Base-by-base conservation (phyloP, 2,113 vertebrate species). In the Rhegmatorhina hoffmannsi region DNA sequence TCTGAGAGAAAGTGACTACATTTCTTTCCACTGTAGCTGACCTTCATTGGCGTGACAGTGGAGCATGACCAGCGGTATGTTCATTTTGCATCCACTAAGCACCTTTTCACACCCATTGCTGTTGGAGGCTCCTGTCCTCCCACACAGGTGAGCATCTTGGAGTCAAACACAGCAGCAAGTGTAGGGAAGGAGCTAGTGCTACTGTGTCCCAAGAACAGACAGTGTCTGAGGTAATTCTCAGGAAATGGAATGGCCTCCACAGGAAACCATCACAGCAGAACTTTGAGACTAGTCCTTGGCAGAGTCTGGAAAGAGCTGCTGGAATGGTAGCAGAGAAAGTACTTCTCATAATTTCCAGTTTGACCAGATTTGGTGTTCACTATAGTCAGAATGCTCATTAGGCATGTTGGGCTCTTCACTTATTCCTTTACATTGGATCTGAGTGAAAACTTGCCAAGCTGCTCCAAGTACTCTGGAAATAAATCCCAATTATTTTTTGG, bases 21-120 rank as follows among this genome's bases (percentile, higher is more conserved):
- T 92, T 81, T 92, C 72, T 89, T 78, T 91, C 21, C 24, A 1
- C 78, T 96, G 21, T 53, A 99, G 99, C 95, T 99, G 23, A 98
- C 98, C 81, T 98, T 99, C 95, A 93, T 97, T 4, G 98, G 99
- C 0, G 91, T 98, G 92, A 99, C 99, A 0, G 93, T 99, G 85
- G 96, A 97, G 16, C 91, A 1, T 40, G 96, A 98, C 56, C 97
- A 95, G 89, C 97, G 60, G 10, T 98, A 98, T 7, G 81, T 99
- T 78, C 98, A 99, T 94, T 99, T 99, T 93, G 93, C 97, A 63
- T 98, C 98, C 84, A 97, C 84, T 12, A 97, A 55, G 43, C 99
- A 99, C 84, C n/a, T 96, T 64, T 99, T 99, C 76, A 72, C 96
- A 26, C 97, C 99, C 11, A 92, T 99, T 79, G 93, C 97, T 66